Evolutionary conservation across 2,113 vertebrate genomes (phyloP).

Genomic region (Nerophis ophidion): DNA sequence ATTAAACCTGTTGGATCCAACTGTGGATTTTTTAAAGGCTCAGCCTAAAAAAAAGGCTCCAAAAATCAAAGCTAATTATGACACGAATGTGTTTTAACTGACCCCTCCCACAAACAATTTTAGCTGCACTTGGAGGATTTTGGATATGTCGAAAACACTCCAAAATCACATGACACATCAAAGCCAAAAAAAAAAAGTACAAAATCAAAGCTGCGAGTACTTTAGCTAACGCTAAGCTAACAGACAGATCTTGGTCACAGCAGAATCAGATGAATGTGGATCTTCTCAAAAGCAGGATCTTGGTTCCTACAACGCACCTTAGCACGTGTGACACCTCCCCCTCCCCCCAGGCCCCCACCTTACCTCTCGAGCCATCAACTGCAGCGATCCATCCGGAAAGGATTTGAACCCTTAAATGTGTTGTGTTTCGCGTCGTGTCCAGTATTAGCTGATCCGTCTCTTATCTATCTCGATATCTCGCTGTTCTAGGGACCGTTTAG

Average conservation of each 20-base stretch:
- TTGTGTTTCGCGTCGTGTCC: slow-evolving; percentile 59
- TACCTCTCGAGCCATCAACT: slow-evolving; percentile 9
- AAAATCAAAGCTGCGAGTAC: not conserved
- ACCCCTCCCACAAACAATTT: not conserved
- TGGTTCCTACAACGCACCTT: slow-evolving; percentile 45
- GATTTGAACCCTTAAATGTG: slow-evolving; percentile 59
- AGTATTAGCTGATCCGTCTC: slow-evolving; percentile 61
- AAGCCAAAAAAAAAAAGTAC: slow-evolving; percentile 1
- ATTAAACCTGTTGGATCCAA: too few relatives aligned
- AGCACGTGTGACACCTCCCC: slow-evolving; percentile 15
- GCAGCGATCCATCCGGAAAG: slow-evolving; percentile 35
- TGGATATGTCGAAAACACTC: too few relatives aligned
- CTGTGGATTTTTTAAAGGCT: too few relatives aligned
- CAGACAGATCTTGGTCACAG: not conserved
- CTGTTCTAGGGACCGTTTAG: slow-evolving; percentile 87
- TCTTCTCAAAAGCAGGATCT: slow-evolving; percentile 4
- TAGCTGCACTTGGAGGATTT: not conserved
- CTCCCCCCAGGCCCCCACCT: not conserved
- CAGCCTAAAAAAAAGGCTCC: not conserved
- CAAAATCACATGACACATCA: not conserved
- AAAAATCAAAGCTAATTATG: not conserved
- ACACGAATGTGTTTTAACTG: not conserved
- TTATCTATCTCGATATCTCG: slow-evolving; percentile 55
- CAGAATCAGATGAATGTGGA: slow-evolving; percentile 1
- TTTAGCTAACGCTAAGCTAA: not conserved